Conservation (phyloP, 1,140 invertebrate genomes). For the Cheumatopsyche charites region DNA sequence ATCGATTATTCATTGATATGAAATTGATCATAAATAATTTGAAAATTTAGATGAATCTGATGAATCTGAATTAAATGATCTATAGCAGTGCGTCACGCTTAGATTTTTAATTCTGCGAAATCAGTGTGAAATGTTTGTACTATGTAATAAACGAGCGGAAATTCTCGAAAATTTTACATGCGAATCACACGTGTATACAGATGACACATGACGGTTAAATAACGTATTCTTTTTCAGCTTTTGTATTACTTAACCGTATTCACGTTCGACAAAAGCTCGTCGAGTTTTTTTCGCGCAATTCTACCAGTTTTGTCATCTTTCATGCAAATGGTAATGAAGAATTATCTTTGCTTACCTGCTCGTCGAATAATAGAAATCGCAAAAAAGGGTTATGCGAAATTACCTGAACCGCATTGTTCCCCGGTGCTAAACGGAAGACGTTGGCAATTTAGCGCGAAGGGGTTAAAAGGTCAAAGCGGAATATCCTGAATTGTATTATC, state of each 20-base stretch:
- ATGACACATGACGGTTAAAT: conserved; percentile 13
- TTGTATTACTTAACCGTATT: background rate
- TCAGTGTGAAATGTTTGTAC: no score
- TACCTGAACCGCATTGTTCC: conserved; percentile 9
- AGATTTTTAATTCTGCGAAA: no score
- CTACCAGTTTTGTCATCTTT: conserved; percentile 3
- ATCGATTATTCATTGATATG: no score
- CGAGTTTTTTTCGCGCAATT: conserved; percentile 19
- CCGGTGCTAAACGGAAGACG: conserved; percentile 16
- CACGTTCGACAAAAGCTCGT: background rate
- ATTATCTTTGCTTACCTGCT: conserved; percentile 23
- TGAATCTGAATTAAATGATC: no score
- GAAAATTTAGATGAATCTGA: no score
- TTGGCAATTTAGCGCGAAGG: background rate
- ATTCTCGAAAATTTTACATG: no score
- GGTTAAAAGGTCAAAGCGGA: conserved; percentile 1
- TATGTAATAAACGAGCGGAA: no score
- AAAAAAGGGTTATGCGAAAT: conserved; percentile 11
- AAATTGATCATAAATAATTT: no score
- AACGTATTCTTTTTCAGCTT: background rate
- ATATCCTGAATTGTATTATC: conserved; percentile 10
- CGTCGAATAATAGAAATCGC: background rate
- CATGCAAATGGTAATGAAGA: conserved; percentile 20
- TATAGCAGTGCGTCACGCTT: no score
- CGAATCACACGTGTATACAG: background rate